phyloP scores from a whole-genome alignment of 2,113 vertebrate genomes.

The Stigmatopora argus region DNA sequence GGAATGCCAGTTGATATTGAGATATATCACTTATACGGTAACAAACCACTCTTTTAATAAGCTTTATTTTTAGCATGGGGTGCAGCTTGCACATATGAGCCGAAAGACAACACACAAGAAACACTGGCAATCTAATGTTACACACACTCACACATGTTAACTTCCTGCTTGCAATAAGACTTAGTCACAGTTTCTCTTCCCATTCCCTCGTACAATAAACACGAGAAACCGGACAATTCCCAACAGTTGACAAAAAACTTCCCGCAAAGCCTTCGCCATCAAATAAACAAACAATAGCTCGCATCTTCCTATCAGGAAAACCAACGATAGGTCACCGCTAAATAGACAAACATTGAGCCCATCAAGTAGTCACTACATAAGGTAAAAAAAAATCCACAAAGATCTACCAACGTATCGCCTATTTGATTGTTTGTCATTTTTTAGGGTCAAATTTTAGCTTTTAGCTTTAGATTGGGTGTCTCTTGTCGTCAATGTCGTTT shows the following conservation, averaged over 20 bases:
- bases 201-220: background rate
- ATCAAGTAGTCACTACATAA: background rate
- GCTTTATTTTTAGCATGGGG: slow-evolving; percentile 53
- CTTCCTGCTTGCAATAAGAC: background rate
- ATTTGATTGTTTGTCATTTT: too few species aligned
- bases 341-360: background rate
- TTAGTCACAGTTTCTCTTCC: background rate
- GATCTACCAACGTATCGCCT: too few species aligned
- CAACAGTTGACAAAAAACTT: background rate
- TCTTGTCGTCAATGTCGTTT: too few species aligned
- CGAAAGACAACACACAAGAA: slow-evolving; percentile 20
- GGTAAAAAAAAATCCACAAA: too few species aligned
- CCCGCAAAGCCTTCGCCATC: background rate
- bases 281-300: background rate
- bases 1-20: slow-evolving; percentile 21
- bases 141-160: too few species aligned
- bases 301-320: background rate
- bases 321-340: background rate
- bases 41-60: slow-evolving; percentile 23
- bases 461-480: too few species aligned
- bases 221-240: background rate
- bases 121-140: slow-evolving; percentile 11
- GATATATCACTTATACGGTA: slow-evolving; percentile 17
- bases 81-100: slow-evolving; percentile 41
- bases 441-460: too few species aligned